Percentiles rank a stretch among this genome's conserved stretches.
Evolutionary conservation across 1,140 invertebrate genomes (phyloP).

Genomic region (Trichonephila inaurata): DNA sequence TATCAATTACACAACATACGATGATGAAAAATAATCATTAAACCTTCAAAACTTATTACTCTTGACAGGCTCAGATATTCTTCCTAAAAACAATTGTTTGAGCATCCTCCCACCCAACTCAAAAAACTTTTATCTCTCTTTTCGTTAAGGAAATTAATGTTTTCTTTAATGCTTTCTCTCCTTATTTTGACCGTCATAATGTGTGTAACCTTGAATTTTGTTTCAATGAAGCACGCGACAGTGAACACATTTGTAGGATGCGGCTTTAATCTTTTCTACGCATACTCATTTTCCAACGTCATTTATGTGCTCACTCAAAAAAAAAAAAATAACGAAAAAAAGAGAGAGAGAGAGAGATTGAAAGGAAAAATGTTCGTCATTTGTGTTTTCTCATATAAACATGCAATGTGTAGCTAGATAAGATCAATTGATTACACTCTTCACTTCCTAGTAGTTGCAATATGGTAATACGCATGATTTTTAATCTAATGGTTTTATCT

Average conservation of each 20-base stretch:
- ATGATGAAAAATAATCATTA: too few relatives aligned
- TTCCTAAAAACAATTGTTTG: neutral
- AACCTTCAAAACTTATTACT: too few relatives aligned
- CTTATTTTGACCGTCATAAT: neutral
- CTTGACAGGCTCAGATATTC: too few relatives aligned
- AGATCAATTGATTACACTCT: neutral
- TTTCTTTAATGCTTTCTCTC: neutral
- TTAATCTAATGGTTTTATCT: too few relatives aligned
- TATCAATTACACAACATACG: too few relatives aligned
- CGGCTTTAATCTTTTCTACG: neutral
- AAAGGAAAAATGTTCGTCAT: neutral
- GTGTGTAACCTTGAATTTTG: neutral
- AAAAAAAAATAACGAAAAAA: too few relatives aligned
- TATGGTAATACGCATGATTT: neutral
- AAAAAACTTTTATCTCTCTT: neutral
- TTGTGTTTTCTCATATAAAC: conserved; percentile 8
- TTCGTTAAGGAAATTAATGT: neutral
- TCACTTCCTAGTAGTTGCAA: neutral
- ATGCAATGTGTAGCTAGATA: neutral
- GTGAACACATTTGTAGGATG: neutral
- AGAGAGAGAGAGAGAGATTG: too few relatives aligned
- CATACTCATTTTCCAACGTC: neutral
- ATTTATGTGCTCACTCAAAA: neutral
- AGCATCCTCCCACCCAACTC: neutral
- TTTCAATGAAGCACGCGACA: neutral